Conservation (phyloP, 2,888 invertebrate species). For the Chirona hameri region DNA sequence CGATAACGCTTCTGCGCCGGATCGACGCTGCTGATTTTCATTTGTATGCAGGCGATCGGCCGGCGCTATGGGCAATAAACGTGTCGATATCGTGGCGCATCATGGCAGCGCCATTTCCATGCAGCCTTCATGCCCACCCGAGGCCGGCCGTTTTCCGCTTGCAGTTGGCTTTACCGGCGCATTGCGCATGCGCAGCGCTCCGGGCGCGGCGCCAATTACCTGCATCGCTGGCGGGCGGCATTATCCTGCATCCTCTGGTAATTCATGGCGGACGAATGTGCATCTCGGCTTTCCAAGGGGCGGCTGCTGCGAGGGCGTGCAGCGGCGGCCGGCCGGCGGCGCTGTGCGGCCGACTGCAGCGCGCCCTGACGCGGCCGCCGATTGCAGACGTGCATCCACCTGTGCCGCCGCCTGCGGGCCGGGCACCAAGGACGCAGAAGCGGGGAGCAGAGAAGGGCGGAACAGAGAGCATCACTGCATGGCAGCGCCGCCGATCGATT, state of each 20-base stretch:
- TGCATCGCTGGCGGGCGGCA: not conserved
- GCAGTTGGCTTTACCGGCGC: not conserved
- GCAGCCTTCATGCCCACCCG: not conserved
- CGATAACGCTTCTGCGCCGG: too few species aligned
- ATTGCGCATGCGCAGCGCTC: not conserved
- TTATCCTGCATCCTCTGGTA: not conserved
- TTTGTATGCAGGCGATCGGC: not conserved
- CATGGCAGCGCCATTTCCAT: not conserved
- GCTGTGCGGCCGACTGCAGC: too few species aligned
- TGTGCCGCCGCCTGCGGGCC: too few species aligned
- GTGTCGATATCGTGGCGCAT: not conserved
- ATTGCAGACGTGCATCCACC: too few species aligned
- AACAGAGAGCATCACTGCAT: too few species aligned
- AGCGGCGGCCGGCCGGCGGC: not conserved
- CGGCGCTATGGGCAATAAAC: not conserved
- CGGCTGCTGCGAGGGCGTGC: not conserved
- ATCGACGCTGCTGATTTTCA: not conserved
- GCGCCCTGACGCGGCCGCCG: too few species aligned
- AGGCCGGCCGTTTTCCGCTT: not conserved
- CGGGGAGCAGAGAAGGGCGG: too few species aligned
- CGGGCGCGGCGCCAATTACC: not conserved
- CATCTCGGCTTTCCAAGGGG: not conserved
- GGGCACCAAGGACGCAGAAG: too few species aligned
- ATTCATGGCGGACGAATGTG: not conserved
- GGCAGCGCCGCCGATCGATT: too few species aligned